phyloP scores from a whole-genome alignment of 37 sponge, comb jelly and placozoan genomes.

The Geodia barretti region DNA sequence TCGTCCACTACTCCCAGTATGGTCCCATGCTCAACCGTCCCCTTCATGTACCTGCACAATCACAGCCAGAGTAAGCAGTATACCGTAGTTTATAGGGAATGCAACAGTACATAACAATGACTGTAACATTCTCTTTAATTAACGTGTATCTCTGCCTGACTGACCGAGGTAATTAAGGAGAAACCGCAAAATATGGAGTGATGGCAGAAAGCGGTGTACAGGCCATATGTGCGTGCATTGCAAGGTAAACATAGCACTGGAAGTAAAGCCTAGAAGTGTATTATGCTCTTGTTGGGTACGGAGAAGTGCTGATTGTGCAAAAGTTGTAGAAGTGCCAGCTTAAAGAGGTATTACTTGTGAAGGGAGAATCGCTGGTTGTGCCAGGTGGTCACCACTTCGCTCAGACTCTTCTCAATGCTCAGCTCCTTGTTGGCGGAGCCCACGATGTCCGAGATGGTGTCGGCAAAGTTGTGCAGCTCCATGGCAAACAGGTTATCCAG shows the following conservation, averaged over 20 bases:
- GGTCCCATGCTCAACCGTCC: conserved; percentile 93
- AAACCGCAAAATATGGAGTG: too few species aligned
- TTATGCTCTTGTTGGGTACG: background rate
- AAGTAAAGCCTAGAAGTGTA: too few species aligned
- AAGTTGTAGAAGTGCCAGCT: background rate
- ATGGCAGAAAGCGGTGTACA: too few species aligned
- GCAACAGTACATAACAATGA: background rate
- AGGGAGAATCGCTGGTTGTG: conserved; percentile 78
- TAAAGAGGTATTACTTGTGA: conserved; percentile 61
- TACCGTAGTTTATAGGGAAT: too few species aligned
- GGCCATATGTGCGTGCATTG: too few species aligned
- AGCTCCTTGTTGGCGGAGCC: conserved; percentile 97
- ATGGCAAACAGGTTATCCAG: conserved; percentile 98
- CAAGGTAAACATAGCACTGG: too few species aligned
- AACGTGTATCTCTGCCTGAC: too few species aligned
- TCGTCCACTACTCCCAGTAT: conserved; percentile 96
- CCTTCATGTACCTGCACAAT: conserved; percentile 91
- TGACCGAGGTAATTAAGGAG: too few species aligned
- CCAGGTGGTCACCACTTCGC: conserved; percentile 96
- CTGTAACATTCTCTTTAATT: background rate
- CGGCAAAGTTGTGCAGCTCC: conserved; percentile 97
- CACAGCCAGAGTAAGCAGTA: too few species aligned
- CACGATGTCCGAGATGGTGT: conserved; percentile 96
- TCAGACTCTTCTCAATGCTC: conserved; percentile 96
- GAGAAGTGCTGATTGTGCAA: too few species aligned